Evolutionary conservation across 2,888 invertebrate species (phyloP).

Genomic region (Nebria salina): DNA sequence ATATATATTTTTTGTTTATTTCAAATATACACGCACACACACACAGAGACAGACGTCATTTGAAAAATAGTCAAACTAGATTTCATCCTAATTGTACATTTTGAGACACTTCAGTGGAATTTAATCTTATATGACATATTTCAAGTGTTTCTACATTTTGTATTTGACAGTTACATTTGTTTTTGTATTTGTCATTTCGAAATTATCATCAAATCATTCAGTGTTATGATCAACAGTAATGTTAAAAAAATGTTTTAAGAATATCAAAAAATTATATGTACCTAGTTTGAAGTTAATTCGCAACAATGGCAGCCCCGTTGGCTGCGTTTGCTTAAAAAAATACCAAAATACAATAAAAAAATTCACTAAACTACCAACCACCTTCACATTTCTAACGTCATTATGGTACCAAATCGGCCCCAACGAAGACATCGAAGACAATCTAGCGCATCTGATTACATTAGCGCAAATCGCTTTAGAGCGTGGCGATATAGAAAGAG

Average conservation of each 20-base stretch:
- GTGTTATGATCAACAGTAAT: slow-evolving; percentile 5
- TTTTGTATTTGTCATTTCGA: not conserved
- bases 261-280: not conserved
- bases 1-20: too few species aligned
- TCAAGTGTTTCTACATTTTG: not conserved
- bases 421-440: slow-evolving; percentile 57
- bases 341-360: not conserved
- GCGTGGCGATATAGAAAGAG: slow-evolving; percentile 58
- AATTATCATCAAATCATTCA: not conserved
- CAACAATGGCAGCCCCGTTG: not conserved
- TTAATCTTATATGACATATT: not conserved
- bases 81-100: not conserved
- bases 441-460: slow-evolving; percentile 58
- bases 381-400: slow-evolving; percentile 46
- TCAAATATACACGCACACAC: too few species aligned
- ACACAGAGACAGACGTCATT: too few species aligned
- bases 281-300: not conserved
- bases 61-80: too few species aligned
- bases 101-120: not conserved
- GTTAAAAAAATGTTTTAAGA: slow-evolving; percentile 15
- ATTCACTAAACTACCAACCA: slow-evolving; percentile 41
- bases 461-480: slow-evolving; percentile 58
- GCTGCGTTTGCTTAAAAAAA: not conserved
- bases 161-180: not conserved
- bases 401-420: slow-evolving; percentile 45